phyloP scores from a whole-genome alignment of 2,888 invertebrate species.

The Drosophila robusta region DNA sequence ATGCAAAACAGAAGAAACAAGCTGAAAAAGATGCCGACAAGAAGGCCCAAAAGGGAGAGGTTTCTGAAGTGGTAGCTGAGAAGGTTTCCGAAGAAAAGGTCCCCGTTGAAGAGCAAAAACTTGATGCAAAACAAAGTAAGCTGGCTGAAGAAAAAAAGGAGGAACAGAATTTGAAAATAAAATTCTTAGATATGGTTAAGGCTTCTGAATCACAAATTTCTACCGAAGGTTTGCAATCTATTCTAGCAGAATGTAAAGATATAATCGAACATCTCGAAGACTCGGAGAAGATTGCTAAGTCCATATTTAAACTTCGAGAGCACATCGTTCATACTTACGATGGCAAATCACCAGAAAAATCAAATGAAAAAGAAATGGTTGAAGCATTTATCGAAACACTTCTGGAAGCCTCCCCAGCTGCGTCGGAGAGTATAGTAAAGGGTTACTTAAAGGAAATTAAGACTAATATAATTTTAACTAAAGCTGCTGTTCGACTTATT shows the following conservation, averaged over 20 bases:
- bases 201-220: slow-evolving; percentile 1
- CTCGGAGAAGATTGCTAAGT: slow-evolving; percentile 57
- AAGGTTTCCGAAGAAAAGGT: slow-evolving; percentile 28
- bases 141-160: slow-evolving; percentile 1
- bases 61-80: slow-evolving; percentile 32
- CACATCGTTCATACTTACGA: slow-evolving; percentile 82
- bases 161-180: slow-evolving; percentile 5
- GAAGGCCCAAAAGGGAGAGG: slow-evolving; percentile 11
- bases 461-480: slow-evolving; percentile 42
- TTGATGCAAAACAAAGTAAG: slow-evolving; percentile 37
- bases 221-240: slow-evolving; percentile 9
- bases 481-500: slow-evolving; percentile 40
- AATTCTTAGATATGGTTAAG: slow-evolving; percentile 16
- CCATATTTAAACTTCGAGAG: slow-evolving; percentile 75
- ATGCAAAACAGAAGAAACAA: slow-evolving; percentile 32
- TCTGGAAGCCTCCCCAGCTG: slow-evolving; percentile 41
- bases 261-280: slow-evolving; percentile 45
- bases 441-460: slow-evolving; percentile 45
- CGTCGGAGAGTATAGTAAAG: slow-evolving; percentile 32
- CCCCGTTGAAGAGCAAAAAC: slow-evolving; percentile 15
- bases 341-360: slow-evolving; percentile 51
- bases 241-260: slow-evolving; percentile 26
- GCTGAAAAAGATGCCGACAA: slow-evolving; percentile 1
- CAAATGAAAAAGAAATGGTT: slow-evolving; percentile 26
- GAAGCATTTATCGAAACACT: slow-evolving; percentile 51